Evolutionary conservation across 2,797 vertebrate species (phyloP), one percentile per base, ranked within the genome.

Genomic region (Siniperca obscura): DNA sequence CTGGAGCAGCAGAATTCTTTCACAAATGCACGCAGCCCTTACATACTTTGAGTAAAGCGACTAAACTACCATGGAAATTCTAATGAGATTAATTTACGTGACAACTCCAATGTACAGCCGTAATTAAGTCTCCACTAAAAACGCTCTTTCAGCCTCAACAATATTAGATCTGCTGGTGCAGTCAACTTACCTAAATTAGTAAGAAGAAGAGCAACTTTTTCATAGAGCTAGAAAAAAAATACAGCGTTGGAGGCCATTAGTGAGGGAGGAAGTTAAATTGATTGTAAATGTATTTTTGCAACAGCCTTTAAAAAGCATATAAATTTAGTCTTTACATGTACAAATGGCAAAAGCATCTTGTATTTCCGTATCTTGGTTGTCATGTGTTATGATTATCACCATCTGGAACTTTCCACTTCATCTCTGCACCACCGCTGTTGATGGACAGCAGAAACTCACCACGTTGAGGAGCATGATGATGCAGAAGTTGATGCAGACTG

Each of bases 401-500:
- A 1, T 7, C 9, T 62, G 42, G 17, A 46, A n/a, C 56, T 42
- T 38, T 17, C 16, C 8, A 10, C 17, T 22, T 62, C 17, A n/a
- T 19, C n/a, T 36, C 9, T 44, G 52, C 17, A 14, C 2, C 5
- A 0, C 48, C 11, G 25, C 6, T 22, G 27, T 6, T 0, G 7
- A 25, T 7, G 3, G 38, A 25, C 7, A 0, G 11, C 4, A 1
- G 25, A 25, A 30, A 93, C 97, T 96, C 91, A 98, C 97, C 96
- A 98, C 96, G 7, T 98, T 98, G 89, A 98, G 96, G 57, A 98
- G 93, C 97, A 98, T 98, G 87, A 98, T 98, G 91, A 98, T 95
- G 84, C 97, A 98, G 93, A 98, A 98, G 92, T 98, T 98, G 95
- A 98, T 98, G 93, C 97, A 98, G 62, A 98, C 97, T 0, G 97